These are phyloP conservation scores for Gambelia wislizenii DNA, from an alignment of 2,797 vertebrate species.

Conservation along the genomic window DNA sequence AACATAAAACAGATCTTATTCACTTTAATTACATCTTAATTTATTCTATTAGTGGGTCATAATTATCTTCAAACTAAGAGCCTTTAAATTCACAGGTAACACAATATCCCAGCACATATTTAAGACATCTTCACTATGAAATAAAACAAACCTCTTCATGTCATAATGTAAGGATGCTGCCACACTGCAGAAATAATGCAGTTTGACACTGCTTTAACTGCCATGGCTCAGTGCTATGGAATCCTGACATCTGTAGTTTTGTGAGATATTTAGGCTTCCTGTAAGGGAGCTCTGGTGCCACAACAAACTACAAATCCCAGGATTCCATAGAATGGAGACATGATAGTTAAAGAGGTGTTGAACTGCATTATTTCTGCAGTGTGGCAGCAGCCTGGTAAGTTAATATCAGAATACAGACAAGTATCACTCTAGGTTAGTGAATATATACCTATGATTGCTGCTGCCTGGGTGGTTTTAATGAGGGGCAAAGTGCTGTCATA, in stretches of 20 bases:
- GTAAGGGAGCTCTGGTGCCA: no score
- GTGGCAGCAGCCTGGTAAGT: no score
- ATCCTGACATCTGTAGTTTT: no score
- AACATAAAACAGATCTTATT: neutral
- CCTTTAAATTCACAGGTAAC: neutral
- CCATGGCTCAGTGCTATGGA: no score
- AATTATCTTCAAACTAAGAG: neutral
- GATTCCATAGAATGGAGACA: no score
- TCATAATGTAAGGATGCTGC: neutral
- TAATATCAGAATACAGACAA: neutral
- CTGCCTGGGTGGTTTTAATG: constrained; percentile 97
- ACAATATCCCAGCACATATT: neutral
- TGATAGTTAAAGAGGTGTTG: no score
- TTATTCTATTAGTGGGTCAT: neutral
- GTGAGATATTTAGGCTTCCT: no score
- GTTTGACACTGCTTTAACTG: no score
- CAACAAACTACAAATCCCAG: no score
- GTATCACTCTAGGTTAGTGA: neutral
- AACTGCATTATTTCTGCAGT: no score
- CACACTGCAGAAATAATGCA: no score
- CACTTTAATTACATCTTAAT: neutral
- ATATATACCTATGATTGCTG: constrained; percentile 91
- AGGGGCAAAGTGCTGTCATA: constrained; percentile 97
- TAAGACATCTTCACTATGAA: neutral
- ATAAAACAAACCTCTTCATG: neutral